phyloP scores from a whole-genome alignment of 2,797 vertebrate genomes.

The Oreochromis mossambicus region DNA sequence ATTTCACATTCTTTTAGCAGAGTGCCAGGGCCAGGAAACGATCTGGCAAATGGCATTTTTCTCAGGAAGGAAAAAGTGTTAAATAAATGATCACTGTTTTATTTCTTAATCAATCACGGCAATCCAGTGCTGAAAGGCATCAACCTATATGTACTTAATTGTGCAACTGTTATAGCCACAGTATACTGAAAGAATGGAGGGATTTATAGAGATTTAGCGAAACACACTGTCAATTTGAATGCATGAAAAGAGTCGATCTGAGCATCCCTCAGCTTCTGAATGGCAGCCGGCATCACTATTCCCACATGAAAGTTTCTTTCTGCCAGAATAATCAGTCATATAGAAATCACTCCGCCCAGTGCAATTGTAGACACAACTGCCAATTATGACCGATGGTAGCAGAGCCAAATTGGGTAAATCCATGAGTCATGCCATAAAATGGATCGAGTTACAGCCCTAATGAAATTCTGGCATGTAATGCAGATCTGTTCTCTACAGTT shows the following conservation, averaged over 20 bases:
- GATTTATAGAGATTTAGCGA: conserved; percentile 19
- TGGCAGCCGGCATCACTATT: conserved; percentile 21
- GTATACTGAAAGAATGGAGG: neutral
- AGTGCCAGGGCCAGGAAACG: conserved; percentile 37
- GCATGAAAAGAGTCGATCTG: neutral
- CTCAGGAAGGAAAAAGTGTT: conserved; percentile 22
- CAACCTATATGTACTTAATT: neutral
- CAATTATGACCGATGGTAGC: conserved; percentile 48
- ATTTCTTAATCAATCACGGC: conserved; percentile 42
- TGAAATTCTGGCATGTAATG: conserved; percentile 47
- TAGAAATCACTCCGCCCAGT: conserved; percentile 35
- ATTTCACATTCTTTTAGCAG: conserved; percentile 55
- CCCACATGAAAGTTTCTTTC: conserved; percentile 27
- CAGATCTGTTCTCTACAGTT: conserved; percentile 30
- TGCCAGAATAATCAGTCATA: conserved; percentile 42
- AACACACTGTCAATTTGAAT: conserved; percentile 22
- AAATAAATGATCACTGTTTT: conserved; percentile 45
- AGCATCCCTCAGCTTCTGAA: conserved; percentile 14
- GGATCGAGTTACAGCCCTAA: conserved; percentile 51
- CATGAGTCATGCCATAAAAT: conserved; percentile 48
- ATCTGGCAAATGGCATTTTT: conserved; percentile 47
- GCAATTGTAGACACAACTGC: conserved; percentile 37
- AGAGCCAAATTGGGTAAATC: conserved; percentile 50
- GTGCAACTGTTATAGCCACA: conserved; percentile 8
- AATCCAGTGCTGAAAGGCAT: conserved; percentile 14